A percentile compares a stretch with the other conserved stretches of the same genome.
phyloP scores from a whole-genome alignment of 2,797 vertebrate genomes.

The Sparidentex hasta region DNA sequence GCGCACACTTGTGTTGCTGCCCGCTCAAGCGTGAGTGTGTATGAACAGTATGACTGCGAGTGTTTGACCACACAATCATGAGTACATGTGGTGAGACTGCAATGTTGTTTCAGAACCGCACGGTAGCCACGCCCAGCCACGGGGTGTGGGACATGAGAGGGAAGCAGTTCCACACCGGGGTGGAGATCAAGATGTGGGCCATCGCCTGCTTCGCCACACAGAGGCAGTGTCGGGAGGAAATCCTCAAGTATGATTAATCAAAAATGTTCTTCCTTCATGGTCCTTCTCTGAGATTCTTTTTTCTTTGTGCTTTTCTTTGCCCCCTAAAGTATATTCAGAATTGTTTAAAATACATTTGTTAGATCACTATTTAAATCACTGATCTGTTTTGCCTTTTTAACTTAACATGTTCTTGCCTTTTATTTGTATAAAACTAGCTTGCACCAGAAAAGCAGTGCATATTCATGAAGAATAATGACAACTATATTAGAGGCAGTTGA shows the following conservation, averaged over 20 bases:
- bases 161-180: conserved; percentile 98
- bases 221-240: conserved; percentile 98
- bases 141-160: conserved; percentile 99
- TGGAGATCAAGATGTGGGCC: conserved; percentile 99
- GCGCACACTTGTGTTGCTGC: conserved; percentile 13
- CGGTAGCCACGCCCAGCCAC: conserved; percentile 97
- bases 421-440: neutral
- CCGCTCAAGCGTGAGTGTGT: conserved; percentile 27
- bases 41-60: conserved; percentile 32
- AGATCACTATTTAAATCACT: neutral
- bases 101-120: conserved; percentile 92
- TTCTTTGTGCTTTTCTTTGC: no score
- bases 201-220: conserved; percentile 99
- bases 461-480: neutral
- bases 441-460: neutral
- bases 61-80: conserved; percentile 48
- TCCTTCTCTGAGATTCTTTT: neutral
- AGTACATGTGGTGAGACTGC: conserved; percentile 68
- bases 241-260: conserved; percentile 91
- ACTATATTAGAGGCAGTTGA: neutral
- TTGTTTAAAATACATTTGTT: neutral
- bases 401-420: no score
- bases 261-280: neutral
- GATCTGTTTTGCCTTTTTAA: neutral
- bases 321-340: neutral